Evolutionary conservation across 2,888 invertebrate genomes (phyloP), one percentile per base, ranked within the genome.

Genomic region (Sinelater perroti): DNA sequence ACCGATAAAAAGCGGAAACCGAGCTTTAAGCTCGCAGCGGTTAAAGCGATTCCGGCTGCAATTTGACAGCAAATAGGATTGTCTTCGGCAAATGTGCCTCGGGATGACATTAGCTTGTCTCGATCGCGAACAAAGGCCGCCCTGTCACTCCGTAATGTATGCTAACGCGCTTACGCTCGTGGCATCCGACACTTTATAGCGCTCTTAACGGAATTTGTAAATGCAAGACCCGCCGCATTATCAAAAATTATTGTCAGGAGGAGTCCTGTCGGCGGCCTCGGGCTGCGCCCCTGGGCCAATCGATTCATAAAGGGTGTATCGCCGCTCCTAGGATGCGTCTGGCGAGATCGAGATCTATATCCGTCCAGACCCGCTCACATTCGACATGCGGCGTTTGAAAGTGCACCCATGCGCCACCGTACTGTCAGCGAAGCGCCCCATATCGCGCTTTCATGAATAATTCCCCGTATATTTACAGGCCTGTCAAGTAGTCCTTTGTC

Each of bases 401-500:
- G 70, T 74, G 73, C 75, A 74, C 71, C 75, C 71, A 69, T 70
- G 71, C 72, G 73, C 73, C 72, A 73, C 74, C 73, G 70, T 72
- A 74, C 75, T 76, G 77, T 76, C 77, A 76, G 76, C 69, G 61
- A 46, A 61, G 69, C 70, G 71, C 73, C 70, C 75, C 75, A 76
- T 76, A 76, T 77, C 75, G 75, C 75, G 72, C 70, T 69, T 77
- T 79, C 78, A 79, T 79, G 79, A 79, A 79, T 79, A 79, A 79
- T 78, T 78, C 78, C 74, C 74, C 76, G 78, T 78, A 78, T 79
- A 79, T 79, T 78, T 78, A 78, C 78, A 73, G 75, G 74, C 75
- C 77, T 77, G 78, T 78, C 79, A 77, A 77, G 78, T 72, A 73
- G 74, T 72, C 76, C 78, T 79, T 79, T 79, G 78, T 79, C 76